Evolutionary conservation across 2,888 invertebrate species (phyloP).

Genomic region (Andrena flavipes): DNA sequence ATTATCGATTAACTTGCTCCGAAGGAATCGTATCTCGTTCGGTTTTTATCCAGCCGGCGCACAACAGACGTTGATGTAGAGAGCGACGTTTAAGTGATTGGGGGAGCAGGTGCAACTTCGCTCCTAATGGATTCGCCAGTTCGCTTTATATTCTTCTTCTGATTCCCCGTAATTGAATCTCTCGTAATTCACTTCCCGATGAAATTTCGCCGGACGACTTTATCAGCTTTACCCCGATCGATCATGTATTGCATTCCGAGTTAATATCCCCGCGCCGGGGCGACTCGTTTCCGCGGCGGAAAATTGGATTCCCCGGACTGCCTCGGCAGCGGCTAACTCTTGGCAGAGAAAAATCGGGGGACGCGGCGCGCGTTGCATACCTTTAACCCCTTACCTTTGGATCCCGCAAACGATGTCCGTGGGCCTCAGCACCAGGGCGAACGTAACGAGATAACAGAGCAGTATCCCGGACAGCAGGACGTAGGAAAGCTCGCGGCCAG

Average conservation of each 20-base stretch:
- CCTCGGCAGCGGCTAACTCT: background rate
- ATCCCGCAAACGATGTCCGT: conserved; percentile 95
- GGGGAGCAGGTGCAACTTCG: conserved; percentile 33
- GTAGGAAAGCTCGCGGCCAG: conserved; percentile 95
- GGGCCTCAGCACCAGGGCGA: conserved; percentile 94
- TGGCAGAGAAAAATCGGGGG: background rate
- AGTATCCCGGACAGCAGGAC: conserved; percentile 95
- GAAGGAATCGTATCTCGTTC: background rate
- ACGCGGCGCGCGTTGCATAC: background rate
- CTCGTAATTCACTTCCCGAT: conserved; percentile 44
- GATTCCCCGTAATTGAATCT: conserved; percentile 46
- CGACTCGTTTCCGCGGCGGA: conserved; percentile 11
- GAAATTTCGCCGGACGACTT: conserved; percentile 38
- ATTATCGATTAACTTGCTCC: background rate
- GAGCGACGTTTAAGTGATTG: conserved; percentile 17
- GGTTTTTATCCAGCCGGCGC: background rate
- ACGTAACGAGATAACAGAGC: conserved; percentile 97
- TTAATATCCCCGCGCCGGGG: conserved; percentile 19
- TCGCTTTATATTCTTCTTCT: conserved; percentile 48
- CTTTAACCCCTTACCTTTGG: conserved; percentile 88
- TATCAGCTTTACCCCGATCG: conserved; percentile 47
- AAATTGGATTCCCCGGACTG: conserved; percentile 31
- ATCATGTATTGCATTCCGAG: conserved; percentile 34
- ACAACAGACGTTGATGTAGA: background rate
- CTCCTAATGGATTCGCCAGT: conserved; percentile 29